Base-by-base conservation (phyloP, 2,888 invertebrate genomes). In the Loripinus fragilis region DNA sequence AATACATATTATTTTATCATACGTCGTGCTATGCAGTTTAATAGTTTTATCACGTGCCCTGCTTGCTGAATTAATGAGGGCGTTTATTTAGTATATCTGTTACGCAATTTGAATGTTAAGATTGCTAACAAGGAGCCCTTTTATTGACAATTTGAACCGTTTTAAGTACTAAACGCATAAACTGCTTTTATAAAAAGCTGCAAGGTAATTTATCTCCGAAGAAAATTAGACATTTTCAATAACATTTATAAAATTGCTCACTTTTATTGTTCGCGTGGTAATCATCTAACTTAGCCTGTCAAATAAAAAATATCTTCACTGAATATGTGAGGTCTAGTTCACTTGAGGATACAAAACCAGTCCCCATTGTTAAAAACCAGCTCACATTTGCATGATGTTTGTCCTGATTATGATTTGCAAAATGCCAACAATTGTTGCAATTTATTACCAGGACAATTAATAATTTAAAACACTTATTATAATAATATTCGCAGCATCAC, bases 211-310 rank as follows among this genome's bases (percentile, higher is more conserved):
- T 60, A 60, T 60, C 33, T 3, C 20, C 60, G 60, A 25, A 33
- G 12, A 60, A 60, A 60, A 60, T 60, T 60, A 20, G 33, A 20
- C 60, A 20, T 33, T 17, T 60, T 60, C 23, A 60, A 60, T 28
- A 38, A 30, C 33, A 12, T 30, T 33, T 17, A 60, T 33, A 33
- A 17, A 60, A 25, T 15, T 20, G 25, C 7, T 33, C 17, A 12
- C 8, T 60, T 33, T 33, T 33, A 60, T 60, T 60, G 60, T 60
- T 23, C 5, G 33, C 20, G 17, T 3, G 60, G 60, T 60, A 60
- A 60, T 60, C 33, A 15, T 30, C 15, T 3, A 28, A 5, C 20
- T 55, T 28, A 28, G 28, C 17, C 30, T 3, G 28, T 8, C 23
- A 55, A 55, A 20, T 10, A 20, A 15, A 20, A 3, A 20, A 17